Evolutionary conservation across 2,797 vertebrate genomes (phyloP).

Genomic region (Cirrhinus mrigala): DNA sequence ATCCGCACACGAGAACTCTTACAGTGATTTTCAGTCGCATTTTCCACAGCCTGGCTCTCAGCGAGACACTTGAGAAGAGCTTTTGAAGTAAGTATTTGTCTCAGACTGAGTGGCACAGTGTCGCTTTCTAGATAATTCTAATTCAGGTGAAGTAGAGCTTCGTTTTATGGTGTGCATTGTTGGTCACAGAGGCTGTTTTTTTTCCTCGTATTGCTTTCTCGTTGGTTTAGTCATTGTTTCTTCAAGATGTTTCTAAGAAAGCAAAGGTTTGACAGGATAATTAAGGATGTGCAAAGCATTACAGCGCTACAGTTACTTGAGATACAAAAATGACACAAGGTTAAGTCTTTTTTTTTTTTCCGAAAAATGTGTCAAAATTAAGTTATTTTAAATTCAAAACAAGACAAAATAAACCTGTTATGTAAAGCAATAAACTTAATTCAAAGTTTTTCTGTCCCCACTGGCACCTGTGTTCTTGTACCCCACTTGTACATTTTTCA

Average conservation of each 20-base stretch:
- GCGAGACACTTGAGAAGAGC: conserved; percentile 36
- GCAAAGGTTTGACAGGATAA: not conserved
- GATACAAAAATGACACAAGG: not conserved
- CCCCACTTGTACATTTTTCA: too few relatives aligned
- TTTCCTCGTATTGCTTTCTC: not conserved
- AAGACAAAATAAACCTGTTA: not conserved
- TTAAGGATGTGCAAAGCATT: not conserved
- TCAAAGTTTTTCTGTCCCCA: not conserved
- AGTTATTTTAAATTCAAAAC: not conserved
- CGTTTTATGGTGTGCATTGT: not conserved
- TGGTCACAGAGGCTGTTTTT: not conserved
- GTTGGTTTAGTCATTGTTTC: conserved; percentile 19
- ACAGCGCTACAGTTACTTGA: not conserved
- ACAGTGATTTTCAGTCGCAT: conserved; percentile 28
- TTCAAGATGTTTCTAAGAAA: not conserved
- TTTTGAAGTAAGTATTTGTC: conserved; percentile 36
- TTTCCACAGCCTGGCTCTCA: conserved; percentile 40
- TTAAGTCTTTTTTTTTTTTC: not conserved
- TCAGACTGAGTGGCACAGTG: conserved; percentile 25
- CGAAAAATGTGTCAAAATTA: not conserved
- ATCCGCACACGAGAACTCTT: conserved; percentile 35
- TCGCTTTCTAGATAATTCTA: not conserved
- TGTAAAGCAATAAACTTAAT: too few relatives aligned
- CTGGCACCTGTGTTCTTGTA: not conserved
- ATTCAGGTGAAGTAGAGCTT: conserved; percentile 27